Evolutionary conservation across 2,797 vertebrate species (phyloP).

Genomic region (Morelia viridis): DNA sequence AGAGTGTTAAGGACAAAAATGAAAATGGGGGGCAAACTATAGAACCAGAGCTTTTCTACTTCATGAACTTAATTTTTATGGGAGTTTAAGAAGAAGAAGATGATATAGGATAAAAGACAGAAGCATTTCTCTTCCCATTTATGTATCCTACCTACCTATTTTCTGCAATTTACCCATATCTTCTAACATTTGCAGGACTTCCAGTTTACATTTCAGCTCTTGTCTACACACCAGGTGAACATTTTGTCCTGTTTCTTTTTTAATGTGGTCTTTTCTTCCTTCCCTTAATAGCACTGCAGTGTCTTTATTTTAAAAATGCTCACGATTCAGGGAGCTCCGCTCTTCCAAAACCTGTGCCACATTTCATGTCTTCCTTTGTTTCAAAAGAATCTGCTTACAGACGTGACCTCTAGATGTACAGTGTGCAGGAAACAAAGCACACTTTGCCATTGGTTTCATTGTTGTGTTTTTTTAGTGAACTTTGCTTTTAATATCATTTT

Average conservation of each 20-base stretch:
- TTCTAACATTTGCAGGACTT: neutral
- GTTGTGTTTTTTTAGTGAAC: neutral
- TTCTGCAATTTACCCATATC: neutral
- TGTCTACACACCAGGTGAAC: neutral
- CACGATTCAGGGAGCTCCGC: neutral
- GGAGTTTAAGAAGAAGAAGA: neutral
- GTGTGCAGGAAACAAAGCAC: neutral
- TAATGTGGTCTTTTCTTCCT: neutral
- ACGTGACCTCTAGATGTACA: neutral
- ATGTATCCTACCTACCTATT: neutral
- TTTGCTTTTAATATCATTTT: neutral
- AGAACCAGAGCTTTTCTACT: neutral
- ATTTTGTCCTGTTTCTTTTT: neutral
- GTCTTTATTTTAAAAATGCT: neutral
- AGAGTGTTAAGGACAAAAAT: neutral
- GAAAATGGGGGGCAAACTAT: too few relatives aligned
- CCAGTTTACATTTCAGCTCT: neutral
- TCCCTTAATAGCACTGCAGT: neutral
- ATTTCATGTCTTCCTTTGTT: neutral
- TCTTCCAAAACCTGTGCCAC: neutral
- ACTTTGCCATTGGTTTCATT: neutral
- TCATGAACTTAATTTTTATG: neutral
- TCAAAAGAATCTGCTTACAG: neutral
- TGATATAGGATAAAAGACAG: neutral
- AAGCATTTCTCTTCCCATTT: neutral